Evolutionary conservation across 2,888 invertebrate genomes (phyloP), one percentile per base, ranked within the genome.

Genomic region (Julus scanicus): DNA sequence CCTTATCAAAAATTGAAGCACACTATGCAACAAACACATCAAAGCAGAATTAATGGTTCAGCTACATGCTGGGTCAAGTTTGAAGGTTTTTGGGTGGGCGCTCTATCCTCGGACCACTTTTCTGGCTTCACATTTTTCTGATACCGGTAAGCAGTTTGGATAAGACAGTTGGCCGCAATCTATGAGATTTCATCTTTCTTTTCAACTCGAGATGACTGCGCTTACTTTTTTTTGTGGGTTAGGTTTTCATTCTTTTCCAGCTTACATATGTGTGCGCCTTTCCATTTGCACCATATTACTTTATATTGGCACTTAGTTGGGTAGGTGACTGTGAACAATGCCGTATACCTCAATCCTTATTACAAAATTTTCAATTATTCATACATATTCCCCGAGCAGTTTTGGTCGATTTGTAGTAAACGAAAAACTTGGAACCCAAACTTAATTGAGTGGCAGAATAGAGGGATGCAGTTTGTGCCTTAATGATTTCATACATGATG

Each of bases 281-380:
- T 80, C 37, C 80, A 37, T 29, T 44, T 37, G 80, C 80, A 80
- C 37, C 15, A 15, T 80, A 39, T 13, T 80, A 37, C 29, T 80
- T 39, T 80, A 13, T 80, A 80, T 80, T 80, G 29, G 80, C 37
- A 37, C 80, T 80, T 37, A 39, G 80, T 80, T 39, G 13, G 80
- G 9, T 80, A 15, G 80, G 80, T 37, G 80, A 13, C 37, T 80
- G 37, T 80, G 80, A 80, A 80, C 80, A 85, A 44, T 85, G 29
- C 49, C 17, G 40, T 39, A n/a, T 85, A 85, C 85, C 85, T 49
- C 85, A 49, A 85, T 49, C 85, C 11, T 85, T 85, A 44, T 86
- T 37, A 29, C 86, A 11, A 86, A 86, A 86, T 86, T 86, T 57
- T 86, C 86, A 86, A 86, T 86, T 86, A 86, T 86, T 86, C 86